Conservation (phyloP, 1,140 invertebrate species). For the Thalassaphorura encarpata region DNA sequence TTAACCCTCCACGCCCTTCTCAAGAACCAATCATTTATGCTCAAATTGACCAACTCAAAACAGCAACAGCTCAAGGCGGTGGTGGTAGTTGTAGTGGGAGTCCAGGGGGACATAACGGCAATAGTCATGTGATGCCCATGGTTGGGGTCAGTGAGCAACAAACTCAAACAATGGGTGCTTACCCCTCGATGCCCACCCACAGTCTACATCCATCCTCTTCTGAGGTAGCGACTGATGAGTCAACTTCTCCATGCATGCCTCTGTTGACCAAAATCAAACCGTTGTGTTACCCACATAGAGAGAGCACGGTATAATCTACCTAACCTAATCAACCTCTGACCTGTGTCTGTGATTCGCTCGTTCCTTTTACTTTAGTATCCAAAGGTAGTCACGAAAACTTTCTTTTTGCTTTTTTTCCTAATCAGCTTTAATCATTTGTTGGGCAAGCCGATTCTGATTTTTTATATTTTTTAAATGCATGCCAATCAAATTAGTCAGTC, state of each 20-base stretch:
- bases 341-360: background rate
- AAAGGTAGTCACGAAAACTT: background rate
- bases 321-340: background rate
- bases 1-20: conserved; percentile 32
- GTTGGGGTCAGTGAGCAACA: conserved; percentile 32
- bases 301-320: conserved; percentile 36
- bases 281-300: conserved; percentile 17
- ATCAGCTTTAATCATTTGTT: background rate
- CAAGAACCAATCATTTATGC: conserved; percentile 52
- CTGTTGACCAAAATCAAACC: conserved; percentile 22
- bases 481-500: background rate
- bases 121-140: background rate
- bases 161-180: conserved; percentile 30
- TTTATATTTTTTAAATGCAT: background rate
- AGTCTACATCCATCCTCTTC: conserved; percentile 15
- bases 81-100: conserved; percentile 3
- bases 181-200: conserved; percentile 1
- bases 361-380: background rate
- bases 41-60: conserved; percentile 44
- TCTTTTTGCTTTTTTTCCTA: background rate
- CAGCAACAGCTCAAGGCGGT: conserved; percentile 9
- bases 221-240: conserved; percentile 25
- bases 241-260: conserved; percentile 13
- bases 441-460: background rate
- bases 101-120: background rate